A percentile compares a stretch with the other conserved stretches of the same genome.
Conservation (phyloP, 2,113 vertebrate species). For the Forbesichthys agassizii region DNA sequence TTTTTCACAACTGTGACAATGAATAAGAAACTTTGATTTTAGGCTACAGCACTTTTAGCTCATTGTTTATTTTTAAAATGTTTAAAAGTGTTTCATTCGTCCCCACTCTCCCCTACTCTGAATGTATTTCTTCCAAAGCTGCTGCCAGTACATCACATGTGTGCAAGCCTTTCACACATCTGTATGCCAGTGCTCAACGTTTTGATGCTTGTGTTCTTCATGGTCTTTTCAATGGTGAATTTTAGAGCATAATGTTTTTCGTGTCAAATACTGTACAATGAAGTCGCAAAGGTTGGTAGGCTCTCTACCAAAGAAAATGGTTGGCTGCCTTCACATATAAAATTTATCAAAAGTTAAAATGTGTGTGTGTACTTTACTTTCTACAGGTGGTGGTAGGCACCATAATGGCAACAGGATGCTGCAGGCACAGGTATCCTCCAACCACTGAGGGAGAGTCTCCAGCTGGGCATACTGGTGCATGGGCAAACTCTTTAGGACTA, state of each 20-base stretch:
- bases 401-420: too few species aligned
- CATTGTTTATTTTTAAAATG: too few species aligned
- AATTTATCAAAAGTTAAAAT: background rate
- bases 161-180: constrained; percentile 17
- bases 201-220: background rate
- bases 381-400: too few species aligned
- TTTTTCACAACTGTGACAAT: background rate
- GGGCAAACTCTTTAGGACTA: too few species aligned
- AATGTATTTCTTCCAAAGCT: constrained; percentile 28
- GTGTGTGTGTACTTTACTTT: too few species aligned
- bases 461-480: too few species aligned
- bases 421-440: too few species aligned
- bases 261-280: background rate
- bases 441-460: too few species aligned
- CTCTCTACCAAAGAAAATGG: background rate
- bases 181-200: constrained; percentile 12
- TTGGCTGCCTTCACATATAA: constrained; percentile 1
- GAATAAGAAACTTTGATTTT: background rate
- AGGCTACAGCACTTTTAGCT: too few species aligned
- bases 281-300: background rate
- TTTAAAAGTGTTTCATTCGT: too few species aligned
- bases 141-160: constrained; percentile 26
- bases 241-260: background rate
- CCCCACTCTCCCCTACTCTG: too few species aligned
- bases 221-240: background rate